Base-by-base conservation (phyloP, 2,113 vertebrate species). In the Microcebus tavaratra region DNA sequence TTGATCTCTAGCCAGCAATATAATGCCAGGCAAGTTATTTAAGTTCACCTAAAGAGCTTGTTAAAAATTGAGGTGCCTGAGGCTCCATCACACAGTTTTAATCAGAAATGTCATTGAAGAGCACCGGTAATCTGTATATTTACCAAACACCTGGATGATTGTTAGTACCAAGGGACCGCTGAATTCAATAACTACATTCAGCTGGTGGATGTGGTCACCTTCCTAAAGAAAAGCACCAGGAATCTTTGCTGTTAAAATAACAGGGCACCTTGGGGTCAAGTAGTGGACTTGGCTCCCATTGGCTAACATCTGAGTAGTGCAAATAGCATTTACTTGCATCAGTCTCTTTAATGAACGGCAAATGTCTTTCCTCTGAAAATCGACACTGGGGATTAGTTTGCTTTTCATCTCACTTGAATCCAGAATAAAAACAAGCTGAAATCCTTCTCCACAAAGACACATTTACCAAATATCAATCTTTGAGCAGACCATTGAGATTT, bases 311-410 rank as follows among this genome's bases (percentile, higher is more conserved):
- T 72, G 70, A 57, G 50, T 53, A 50, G 39, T 29, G 4, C 21
- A 91, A 61, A 89, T 31, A n/a, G 6, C 21, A 36, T 73, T 91
- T 86, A 73, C 39, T 61, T 87, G 14, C 45, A 31, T 18, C 2
- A 11, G 50, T 87, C 57, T 96, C 83, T 84, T 96, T 75, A 72
- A 82, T 88, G 87, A 94, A 61, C 11, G 29, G 48, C 63, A 75
- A 57, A 65, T 82, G 17, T 83, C 68, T 84, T 79, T 50, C 36
- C 81, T 65, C 55, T 31, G n/a, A 72, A 15, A 72, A 42, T 87
- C 36, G 89, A 45, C 57, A 50, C 17, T 81, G 39, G 61, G 20
- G 23, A 68, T 83, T 67, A 39, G 29, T 83, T 83, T 95, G 34
- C 36, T 86, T 95, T 91, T 21, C 57, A 3, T 85, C 14, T 91